Conservation (phyloP, 2,888 invertebrate genomes). For the Bimastos eiseni region DNA sequence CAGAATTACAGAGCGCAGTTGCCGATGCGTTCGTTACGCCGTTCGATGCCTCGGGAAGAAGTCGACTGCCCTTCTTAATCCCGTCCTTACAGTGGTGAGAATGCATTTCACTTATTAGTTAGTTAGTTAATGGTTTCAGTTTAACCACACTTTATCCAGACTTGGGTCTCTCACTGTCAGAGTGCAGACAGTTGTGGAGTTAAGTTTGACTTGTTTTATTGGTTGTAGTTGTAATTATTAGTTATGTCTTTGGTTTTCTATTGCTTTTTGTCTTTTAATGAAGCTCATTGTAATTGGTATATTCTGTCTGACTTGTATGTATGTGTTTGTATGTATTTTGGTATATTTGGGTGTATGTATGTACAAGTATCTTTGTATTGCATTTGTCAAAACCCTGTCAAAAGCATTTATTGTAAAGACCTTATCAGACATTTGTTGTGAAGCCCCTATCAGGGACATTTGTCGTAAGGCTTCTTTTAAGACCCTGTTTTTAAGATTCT, state of each 20-base stretch:
- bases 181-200: no score
- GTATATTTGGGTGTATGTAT: neutral
- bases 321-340: neutral
- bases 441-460: no score
- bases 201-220: no score
- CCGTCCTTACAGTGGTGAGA: constrained; percentile 79
- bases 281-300: neutral
- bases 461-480: no score
- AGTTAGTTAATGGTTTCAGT: no score
- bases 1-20: constrained; percentile 87
- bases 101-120: neutral
- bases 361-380: neutral
- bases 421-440: no score
- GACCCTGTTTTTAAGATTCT: no score
- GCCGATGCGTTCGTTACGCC: constrained; percentile 84
- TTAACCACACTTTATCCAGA: no score
- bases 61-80: constrained; percentile 76
- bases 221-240: neutral
- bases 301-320: neutral
- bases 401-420: no score
- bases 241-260: neutral
- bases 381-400: neutral
- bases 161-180: no score
- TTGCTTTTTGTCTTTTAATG: neutral
- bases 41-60: constrained; percentile 82